Evolutionary conservation across 1,140 invertebrate genomes (phyloP), one percentile per base, ranked within the genome.

Genomic region (Vanessa atalanta): DNA sequence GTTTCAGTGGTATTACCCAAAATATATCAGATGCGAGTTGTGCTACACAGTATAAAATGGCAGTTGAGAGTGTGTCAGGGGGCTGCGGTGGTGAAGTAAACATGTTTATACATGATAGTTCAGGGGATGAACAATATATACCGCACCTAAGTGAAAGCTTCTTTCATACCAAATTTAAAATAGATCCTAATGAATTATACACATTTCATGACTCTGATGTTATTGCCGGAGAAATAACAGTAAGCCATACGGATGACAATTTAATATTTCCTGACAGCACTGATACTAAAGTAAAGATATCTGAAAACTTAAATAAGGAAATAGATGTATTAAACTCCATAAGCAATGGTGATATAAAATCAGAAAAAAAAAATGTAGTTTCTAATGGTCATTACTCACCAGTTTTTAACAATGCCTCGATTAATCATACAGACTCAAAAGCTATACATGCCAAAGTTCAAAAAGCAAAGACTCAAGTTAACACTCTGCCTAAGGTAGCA

Each of bases 1-100:
- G 93, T 84, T 93, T 93, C 83, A 92, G 91, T 88, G 91, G 90
- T 85, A 93, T 93, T 83, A 84, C 92, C 86, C 93, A 93, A 86
- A 89, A 88, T 85, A 88, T 91, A 87, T 91, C 93, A 72, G 92
- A 93, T 79, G 86, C 83, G 64, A 92, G 87, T 78, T 92, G 91
- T 78, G 88, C 90, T 50, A 88, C 88, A 71, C 90, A 92, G 75
- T 91, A 90, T 81, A 92, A 92, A 75, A 91, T 90, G 88, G 88
- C 88, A 78, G 90, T 90, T 74, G 89, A 92, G 61, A 87, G 88
- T 77, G 89, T 90, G 61, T 81, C 88, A 63, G 82, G 84, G 47
- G 80, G 79, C 50, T 87, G 90, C 72, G 79, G 83, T 73, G 79
- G 84, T 83, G 91, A 93, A 80, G 87, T 90, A 63, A 92, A 91